phyloP scores from a whole-genome alignment of 2,888 invertebrate genomes.

The Spisula subtruncata region DNA sequence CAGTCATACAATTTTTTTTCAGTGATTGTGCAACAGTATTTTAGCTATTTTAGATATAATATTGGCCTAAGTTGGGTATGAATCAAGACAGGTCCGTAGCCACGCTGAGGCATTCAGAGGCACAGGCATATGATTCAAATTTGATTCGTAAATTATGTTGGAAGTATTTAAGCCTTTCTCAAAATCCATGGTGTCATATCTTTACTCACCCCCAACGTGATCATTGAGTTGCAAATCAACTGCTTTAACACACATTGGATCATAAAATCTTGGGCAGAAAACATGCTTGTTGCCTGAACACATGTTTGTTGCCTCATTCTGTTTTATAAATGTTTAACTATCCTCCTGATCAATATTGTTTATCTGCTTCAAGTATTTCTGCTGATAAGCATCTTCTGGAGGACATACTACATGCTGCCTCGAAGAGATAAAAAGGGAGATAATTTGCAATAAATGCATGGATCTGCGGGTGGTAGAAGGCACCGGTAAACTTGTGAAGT shows the following conservation, averaged over 20 bases:
- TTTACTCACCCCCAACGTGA: not conserved
- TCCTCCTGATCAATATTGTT: not conserved
- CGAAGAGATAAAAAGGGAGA: slow-evolving; percentile 49
- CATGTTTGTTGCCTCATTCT: not conserved
- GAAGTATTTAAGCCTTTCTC: no score
- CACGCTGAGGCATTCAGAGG: no score
- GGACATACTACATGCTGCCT: slow-evolving; percentile 28
- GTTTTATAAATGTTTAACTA: slow-evolving; percentile 8
- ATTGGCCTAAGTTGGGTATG: no score
- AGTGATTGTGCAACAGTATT: no score
- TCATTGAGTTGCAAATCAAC: not conserved
- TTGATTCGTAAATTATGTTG: no score
- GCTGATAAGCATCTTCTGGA: slow-evolving; percentile 1
- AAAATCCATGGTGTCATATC: no score
- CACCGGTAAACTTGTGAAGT: not conserved
- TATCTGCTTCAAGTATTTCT: not conserved
- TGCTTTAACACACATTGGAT: not conserved
- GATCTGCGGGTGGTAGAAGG: not conserved
- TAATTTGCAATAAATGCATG: not conserved
- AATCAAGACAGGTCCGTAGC: no score
- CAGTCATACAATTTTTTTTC: no score
- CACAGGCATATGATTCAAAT: no score
- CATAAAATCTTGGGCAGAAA: not conserved
- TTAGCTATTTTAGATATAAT: no score
- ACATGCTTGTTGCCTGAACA: not conserved